A percentile compares a stretch with the other conserved stretches of the same genome.
Conservation (phyloP, 1,140 invertebrate species). For the Phortica variegata region DNA sequence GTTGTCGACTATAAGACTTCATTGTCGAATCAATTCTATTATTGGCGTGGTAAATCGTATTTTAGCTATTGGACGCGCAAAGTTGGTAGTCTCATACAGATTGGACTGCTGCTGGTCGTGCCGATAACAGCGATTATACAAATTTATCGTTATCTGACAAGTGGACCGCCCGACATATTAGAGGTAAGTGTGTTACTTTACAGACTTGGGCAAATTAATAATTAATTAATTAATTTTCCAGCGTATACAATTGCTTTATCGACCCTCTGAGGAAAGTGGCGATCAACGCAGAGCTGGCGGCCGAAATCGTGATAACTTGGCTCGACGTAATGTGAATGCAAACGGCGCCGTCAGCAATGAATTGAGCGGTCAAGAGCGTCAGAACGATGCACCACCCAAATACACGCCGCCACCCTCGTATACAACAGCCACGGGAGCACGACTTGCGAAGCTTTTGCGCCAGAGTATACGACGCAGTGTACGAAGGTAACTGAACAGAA, state of each 20-base stretch:
- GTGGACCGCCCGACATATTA: constrained; percentile 80
- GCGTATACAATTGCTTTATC: constrained; percentile 62
- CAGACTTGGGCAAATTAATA: neutral
- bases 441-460: constrained; percentile 75
- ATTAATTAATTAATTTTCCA: constrained; percentile 49
- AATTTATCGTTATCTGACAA: constrained; percentile 78
- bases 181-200: constrained; percentile 66
- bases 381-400: constrained; percentile 85
- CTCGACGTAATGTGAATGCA: constrained; percentile 20
- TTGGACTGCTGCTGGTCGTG: constrained; percentile 74
- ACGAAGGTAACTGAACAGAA: constrained; percentile 58
- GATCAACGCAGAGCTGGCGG: constrained; percentile 24
- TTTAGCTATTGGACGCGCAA: constrained; percentile 79
- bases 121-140: constrained; percentile 78
- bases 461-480: constrained; percentile 80
- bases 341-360: constrained; percentile 14
- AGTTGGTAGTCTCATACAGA: constrained; percentile 73
- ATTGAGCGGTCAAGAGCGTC: constrained; percentile 40
- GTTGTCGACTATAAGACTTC: constrained; percentile 52
- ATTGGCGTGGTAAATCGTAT: constrained; percentile 60
- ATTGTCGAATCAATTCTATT: constrained; percentile 50
- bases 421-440: constrained; percentile 83
- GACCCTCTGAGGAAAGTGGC: constrained; percentile 32
- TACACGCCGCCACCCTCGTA: constrained; percentile 91
- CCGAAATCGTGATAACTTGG: constrained; percentile 24